These are phyloP conservation scores for Cephus nigrinus DNA, from an alignment of 2,888 invertebrate genomes.

Conservation along the genomic window DNA sequence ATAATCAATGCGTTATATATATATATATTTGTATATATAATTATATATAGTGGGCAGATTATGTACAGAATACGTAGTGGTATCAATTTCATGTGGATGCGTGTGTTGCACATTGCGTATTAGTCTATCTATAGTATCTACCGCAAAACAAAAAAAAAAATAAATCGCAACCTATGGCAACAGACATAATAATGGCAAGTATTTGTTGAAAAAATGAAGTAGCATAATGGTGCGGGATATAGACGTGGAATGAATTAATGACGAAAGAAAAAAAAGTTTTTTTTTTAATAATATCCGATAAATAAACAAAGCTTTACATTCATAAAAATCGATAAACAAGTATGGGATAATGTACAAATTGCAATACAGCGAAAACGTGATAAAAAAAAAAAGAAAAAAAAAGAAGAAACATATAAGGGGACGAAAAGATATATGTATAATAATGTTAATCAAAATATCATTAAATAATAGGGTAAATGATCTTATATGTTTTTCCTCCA, in stretches of 20 bases:
- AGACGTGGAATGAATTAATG: slow-evolving; percentile 32
- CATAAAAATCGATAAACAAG: slow-evolving; percentile 4
- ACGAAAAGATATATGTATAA: slow-evolving; percentile 4
- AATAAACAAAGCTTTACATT: slow-evolving; percentile 21
- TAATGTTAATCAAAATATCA: not conserved
- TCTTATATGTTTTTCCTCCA: not conserved
- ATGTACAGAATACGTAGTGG: slow-evolving; percentile 63
- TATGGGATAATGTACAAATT: not conserved
- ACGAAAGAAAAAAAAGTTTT: slow-evolving; percentile 4
- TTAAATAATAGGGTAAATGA: not conserved
- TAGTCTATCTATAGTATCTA: slow-evolving; percentile 28
- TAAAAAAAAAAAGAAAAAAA: not conserved
- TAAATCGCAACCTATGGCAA: slow-evolving; percentile 56
- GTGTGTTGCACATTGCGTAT: slow-evolving; percentile 40
- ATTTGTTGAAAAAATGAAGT: slow-evolving; percentile 34
- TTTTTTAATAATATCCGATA: slow-evolving; percentile 15
- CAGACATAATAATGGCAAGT: slow-evolving; percentile 62
- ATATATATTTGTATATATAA: slow-evolving; percentile 42
- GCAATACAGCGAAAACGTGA: not conserved
- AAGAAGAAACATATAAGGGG: slow-evolving; percentile 2
- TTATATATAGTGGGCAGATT: slow-evolving; percentile 45
- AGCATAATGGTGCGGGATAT: slow-evolving; percentile 6
- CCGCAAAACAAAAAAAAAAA: slow-evolving; percentile 30
- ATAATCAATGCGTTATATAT: slow-evolving; percentile 54
- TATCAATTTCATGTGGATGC: slow-evolving; percentile 46